Base-by-base conservation (phyloP, 1,140 invertebrate species). In the Drusus annulatus region DNA sequence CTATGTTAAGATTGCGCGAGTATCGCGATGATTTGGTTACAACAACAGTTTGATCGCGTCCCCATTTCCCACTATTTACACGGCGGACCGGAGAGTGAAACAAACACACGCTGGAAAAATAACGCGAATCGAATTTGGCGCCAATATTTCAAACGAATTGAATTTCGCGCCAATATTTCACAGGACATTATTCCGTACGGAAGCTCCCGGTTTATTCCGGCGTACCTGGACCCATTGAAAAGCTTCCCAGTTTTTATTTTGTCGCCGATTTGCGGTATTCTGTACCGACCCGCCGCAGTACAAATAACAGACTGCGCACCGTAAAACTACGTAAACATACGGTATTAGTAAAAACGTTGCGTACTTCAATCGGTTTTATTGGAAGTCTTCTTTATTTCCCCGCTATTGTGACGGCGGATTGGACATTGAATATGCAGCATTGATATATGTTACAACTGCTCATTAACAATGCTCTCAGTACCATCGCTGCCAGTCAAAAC, bases 121-220 rank as follows among this genome's bases (percentile, higher is more conserved):
- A 58, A 71, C 50, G 19, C 50, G 16, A 71, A 51, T 75, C 54
- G 73, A 36, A 75, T 75, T 75, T 75, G n/a, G 54, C 73, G 73
- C 7, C 56, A 75, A 75, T 75, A 75, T 75, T 75, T 75, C 52
- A 71, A 52, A 50, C 19, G 68, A 71, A 71, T 71, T 54, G 68
- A 71, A 71, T 71, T 71, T 71, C 15, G 45, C 19, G 17, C 68
- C 68, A 71, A 71, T 71, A 71, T 71, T 71, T 71, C 68, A 71
- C 68, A 16, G 68, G 10, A 71, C 68, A 71, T 71, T 71, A 71
- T 51, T 71, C 25, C 54, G 68, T 71, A 25, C 21, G 50, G 50
- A 71, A 50, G 68, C 68, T 36, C 19, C 19, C 50, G 5, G 50
- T 71, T 71, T 52, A 71, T 71, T 65, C 50, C 36, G 54, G 3